Base-by-base conservation (phyloP, 2,888 invertebrate species). In the Sinhomidia bicolor region DNA sequence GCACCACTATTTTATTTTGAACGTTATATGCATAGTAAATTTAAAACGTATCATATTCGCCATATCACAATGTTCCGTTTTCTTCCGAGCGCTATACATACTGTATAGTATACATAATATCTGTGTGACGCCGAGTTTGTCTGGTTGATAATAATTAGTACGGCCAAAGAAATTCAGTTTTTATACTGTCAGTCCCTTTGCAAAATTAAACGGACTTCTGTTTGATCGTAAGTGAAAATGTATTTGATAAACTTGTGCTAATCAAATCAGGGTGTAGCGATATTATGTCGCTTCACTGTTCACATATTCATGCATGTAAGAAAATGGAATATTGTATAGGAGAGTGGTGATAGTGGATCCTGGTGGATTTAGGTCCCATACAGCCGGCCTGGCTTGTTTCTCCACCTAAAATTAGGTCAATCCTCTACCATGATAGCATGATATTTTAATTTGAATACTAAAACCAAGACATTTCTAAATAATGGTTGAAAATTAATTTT, bases 321-420 rank as follows among this genome's bases (percentile, higher is more conserved):
- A 17, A 54, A 54, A 54, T 54, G 54, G 17, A 54, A 54, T 54
- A 54, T 54, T 54, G 17, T 17, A 54, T 9, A 54, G 54, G 54
- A 20, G 17, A 17, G 54, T 54, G 54, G 20, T 54, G 54, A 12
- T 26, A 60, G 81, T 81, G 65, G 81, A 47, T 47, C 65, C 68
- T 65, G 51, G 1, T 51, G n/a, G n/a, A 68, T 54, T 20, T 81
- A 68, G 81, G 57, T 83, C 41, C 29, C 83, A 74, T 57, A 71
- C 20, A 74, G 44, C 83, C 74, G 41, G 74, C 41, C 83, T 74
- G 41, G 54, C 44, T 47, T 74, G 41, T 54, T 36, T 84, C 36
- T 71, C 36, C 57, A n/a, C 54, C 9, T 51, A 71, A 74, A 84
- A 51, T 54, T 84, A 60, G 83, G 83, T 84, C 83, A 84, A 54